Conservation (phyloP, 2,113 vertebrate species). For the Microtus ochrogaster region DNA sequence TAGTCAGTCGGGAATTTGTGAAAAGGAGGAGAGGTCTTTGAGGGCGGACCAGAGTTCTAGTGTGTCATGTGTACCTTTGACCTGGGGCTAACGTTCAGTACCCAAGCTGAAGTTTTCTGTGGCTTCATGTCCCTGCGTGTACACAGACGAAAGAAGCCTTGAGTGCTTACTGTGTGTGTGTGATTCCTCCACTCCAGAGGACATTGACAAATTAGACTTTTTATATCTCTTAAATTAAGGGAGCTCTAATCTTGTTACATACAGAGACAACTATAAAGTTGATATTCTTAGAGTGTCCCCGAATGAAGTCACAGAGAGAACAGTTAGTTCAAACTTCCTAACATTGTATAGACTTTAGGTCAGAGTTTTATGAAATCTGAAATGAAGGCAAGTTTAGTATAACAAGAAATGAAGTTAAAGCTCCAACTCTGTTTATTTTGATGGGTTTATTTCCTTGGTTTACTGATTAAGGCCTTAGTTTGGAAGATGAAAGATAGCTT, state of each 20-base stretch:
- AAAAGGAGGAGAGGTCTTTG: background rate
- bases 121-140: background rate
- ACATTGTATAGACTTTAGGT: background rate
- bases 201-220: background rate
- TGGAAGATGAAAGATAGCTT: background rate
- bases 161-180: background rate
- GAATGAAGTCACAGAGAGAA: background rate
- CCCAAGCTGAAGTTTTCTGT: background rate
- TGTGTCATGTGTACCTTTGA: background rate
- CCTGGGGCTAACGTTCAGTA: background rate
- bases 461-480: background rate
- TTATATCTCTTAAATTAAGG: background rate
- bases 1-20: background rate
- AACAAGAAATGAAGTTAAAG: background rate
- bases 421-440: background rate
- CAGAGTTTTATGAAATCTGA: slow-evolving; percentile 25
- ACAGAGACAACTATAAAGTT: background rate
- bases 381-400: background rate
- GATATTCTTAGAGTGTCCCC: background rate
- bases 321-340: background rate
- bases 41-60: background rate
- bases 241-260: background rate
- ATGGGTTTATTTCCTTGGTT: background rate
- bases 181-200: background rate
- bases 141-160: background rate